Percentiles rank a stretch among this genome's conserved stretches.
These are phyloP conservation scores for Flexamia atlantica DNA, from an alignment of 2,888 invertebrate species.

Conservation along the genomic window DNA sequence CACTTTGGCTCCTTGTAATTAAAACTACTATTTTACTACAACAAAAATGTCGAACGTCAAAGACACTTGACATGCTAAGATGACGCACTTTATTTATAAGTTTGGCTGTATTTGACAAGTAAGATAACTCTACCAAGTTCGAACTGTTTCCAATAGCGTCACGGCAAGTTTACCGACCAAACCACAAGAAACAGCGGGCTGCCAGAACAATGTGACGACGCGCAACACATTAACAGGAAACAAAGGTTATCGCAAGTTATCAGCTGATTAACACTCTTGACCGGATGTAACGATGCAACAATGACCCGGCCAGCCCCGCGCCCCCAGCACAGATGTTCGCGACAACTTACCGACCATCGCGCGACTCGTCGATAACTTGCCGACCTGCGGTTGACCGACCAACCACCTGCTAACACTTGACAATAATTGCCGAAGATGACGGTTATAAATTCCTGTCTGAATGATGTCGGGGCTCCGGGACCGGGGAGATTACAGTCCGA, in stretches of 20 bases:
- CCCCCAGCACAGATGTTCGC: too few relatives aligned
- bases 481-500: constrained; percentile 22
- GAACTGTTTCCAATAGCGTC: too few relatives aligned
- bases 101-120: too few relatives aligned
- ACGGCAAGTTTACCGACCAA: too few relatives aligned
- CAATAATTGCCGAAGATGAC: constrained; percentile 43
- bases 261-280: not conserved
- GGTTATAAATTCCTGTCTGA: constrained; percentile 45
- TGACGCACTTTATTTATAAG: too few relatives aligned
- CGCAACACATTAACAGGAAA: not conserved
- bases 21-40: too few relatives aligned
- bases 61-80: too few relatives aligned
- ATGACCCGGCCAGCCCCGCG: not conserved
- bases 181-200: too few relatives aligned
- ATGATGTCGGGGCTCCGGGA: constrained; percentile 28
- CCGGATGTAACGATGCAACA: constrained; percentile 23
- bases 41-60: too few relatives aligned
- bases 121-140: too few relatives aligned
- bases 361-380: not conserved
- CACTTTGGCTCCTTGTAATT: too few relatives aligned
- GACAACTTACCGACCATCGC: not conserved
- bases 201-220: too few relatives aligned
- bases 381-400: not conserved
- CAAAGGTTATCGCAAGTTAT: constrained; percentile 2
- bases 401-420: constrained; percentile 36